phyloP scores from a whole-genome alignment of 2,888 invertebrate genomes.

The Euzophera pinguis region DNA sequence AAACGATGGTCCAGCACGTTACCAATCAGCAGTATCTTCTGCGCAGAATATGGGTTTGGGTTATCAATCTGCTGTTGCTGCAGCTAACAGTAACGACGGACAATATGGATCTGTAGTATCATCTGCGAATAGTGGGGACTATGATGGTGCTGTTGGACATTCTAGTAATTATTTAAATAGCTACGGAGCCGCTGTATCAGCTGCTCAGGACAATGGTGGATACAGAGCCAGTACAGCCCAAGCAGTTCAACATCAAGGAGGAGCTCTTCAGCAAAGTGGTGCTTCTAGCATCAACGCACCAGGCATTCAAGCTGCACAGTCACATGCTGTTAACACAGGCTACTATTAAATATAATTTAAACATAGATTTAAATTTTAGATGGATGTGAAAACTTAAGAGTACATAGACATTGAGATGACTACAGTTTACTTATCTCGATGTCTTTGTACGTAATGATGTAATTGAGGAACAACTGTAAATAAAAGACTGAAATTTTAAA shows the following conservation, averaged over 20 bases:
- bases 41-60: slow-evolving; percentile 35
- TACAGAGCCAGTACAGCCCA: slow-evolving; percentile 53
- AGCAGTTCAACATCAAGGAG: slow-evolving; percentile 44
- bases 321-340: slow-evolving; percentile 54
- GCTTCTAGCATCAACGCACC: slow-evolving; percentile 56
- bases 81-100: slow-evolving; percentile 28
- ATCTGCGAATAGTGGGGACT: slow-evolving; percentile 38
- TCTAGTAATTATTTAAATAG: slow-evolving; percentile 33
- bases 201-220: slow-evolving; percentile 45
- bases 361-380: neutral
- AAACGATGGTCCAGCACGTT: slow-evolving; percentile 30
- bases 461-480: slow-evolving; percentile 26
- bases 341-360: slow-evolving; percentile 37
- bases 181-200: slow-evolving; percentile 45
- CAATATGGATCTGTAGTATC: slow-evolving; percentile 47
- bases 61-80: slow-evolving; percentile 32
- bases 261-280: slow-evolving; percentile 43
- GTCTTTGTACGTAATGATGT: slow-evolving; percentile 34
- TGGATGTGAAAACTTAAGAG: neutral
- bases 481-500: slow-evolving; percentile 35
- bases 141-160: slow-evolving; percentile 41
- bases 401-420: slow-evolving; percentile 57
- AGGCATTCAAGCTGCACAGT: slow-evolving; percentile 53
- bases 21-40: slow-evolving; percentile 37
- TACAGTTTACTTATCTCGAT: slow-evolving; percentile 53